Base-by-base conservation (phyloP, 2,888 invertebrate species). In the Pachliopta kotzebuea region DNA sequence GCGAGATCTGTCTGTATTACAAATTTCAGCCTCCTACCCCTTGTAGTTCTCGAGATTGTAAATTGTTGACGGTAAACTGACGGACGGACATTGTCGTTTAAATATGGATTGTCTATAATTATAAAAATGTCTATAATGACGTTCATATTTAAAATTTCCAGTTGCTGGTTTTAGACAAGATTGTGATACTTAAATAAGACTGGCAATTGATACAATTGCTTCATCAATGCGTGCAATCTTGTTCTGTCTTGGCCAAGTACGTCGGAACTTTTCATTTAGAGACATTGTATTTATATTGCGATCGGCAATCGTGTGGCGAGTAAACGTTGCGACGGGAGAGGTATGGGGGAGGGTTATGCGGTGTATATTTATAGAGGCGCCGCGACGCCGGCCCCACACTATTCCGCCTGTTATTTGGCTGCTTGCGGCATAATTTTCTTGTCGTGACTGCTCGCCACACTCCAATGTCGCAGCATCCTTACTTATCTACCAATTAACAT, bases 331-430 rank as follows among this genome's bases (percentile, higher is more conserved):
- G 76, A 55, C 24, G 80, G 79, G 78, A 79, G 76, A 73, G 70
- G 70, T 71, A 65, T 69, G 68, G 65, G n/a, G 75, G 69, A 69
- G 50, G 59, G 49, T 53, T 63, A 45, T 18, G 71, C 76, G 72
- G 72, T n/a, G 73, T 80, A 78, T 90, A 90, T 90, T 90, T 88
- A 85, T 90, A 90, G 90, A 85, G 85, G 79, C 85, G 85, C 79
- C 84, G 87, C 85, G 86, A 84, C 86, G 84, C 82, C 83, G 86
- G 86, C 89, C 85, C 81, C 86, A 80, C 82, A 80, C 84, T 84
- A 86, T 86, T 82, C 81, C 83, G 79, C 85, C 81, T 85, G 84
- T 86, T 88, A 90, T 89, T 88, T 88, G 85, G 86, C 85, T 85
- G 84, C 88, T 88, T 84, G 86, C 80, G 81, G 80, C 83, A 84